Percentiles rank a stretch among this genome's conserved stretches.
Evolutionary conservation across 2,113 vertebrate species (phyloP).

Genomic region (Antennarius striatus): DNA sequence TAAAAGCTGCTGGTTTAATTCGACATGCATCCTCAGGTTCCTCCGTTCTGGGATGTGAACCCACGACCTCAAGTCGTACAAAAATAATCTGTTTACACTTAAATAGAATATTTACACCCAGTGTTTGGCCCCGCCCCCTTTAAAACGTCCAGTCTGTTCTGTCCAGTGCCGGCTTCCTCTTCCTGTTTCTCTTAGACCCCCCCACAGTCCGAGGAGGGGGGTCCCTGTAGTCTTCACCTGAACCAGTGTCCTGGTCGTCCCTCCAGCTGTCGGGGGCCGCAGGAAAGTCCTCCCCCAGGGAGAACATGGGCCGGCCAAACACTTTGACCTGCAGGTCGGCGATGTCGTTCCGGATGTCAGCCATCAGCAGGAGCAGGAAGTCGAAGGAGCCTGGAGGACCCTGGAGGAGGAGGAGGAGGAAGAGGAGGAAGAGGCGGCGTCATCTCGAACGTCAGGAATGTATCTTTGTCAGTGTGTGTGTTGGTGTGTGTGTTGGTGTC

Average conservation of each 20-base stretch:
- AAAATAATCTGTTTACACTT: constrained; percentile 78
- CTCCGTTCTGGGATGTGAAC: constrained; percentile 38
- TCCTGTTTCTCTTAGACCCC: constrained; percentile 73
- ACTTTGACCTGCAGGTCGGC: constrained; percentile 90
- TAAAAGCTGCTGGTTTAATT: no score
- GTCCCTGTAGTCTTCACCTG: constrained; percentile 87
- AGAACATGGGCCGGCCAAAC: constrained; percentile 82
- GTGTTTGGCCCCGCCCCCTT: constrained; percentile 28
- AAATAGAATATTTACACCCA: constrained; percentile 77
- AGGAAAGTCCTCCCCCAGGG: constrained; percentile 85
- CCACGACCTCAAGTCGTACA: constrained; percentile 67
- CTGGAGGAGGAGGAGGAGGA: constrained; percentile 61
- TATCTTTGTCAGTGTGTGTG: constrained; percentile 22
- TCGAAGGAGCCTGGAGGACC: constrained; percentile 97
- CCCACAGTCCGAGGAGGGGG: constrained; percentile 54
- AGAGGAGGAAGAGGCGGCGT: no score
- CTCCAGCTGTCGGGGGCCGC: constrained; percentile 84
- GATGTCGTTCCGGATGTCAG: constrained; percentile 95
- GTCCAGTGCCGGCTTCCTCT: constrained; percentile 73
- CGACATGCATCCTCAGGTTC: no score
- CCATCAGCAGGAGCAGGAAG: constrained; percentile 94
- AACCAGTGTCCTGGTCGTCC: constrained; percentile 86
- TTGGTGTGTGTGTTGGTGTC: constrained; percentile 9
- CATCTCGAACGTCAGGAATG: no score
- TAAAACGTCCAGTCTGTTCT: constrained; percentile 62